Conservation (phyloP, 2,113 vertebrate species). For the Psilopogon haemacephalus region DNA sequence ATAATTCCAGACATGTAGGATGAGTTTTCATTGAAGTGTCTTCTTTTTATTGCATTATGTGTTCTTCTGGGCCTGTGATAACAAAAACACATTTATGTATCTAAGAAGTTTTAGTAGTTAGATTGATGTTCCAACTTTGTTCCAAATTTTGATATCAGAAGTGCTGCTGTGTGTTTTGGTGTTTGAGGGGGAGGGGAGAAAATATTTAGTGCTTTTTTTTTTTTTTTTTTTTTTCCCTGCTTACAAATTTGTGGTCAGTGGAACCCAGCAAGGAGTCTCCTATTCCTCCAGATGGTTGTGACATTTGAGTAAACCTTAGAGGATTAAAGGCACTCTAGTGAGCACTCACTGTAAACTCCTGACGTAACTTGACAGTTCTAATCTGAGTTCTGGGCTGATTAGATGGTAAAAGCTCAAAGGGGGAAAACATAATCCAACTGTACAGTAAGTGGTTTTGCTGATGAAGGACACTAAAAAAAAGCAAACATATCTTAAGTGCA, state of each 20-base stretch:
- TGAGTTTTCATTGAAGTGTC: neutral
- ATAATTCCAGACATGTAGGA: neutral
- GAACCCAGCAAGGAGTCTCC: slow-evolving; percentile 71
- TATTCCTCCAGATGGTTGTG: slow-evolving; percentile 79
- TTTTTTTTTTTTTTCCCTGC: slow-evolving; percentile 31
- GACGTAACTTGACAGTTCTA: slow-evolving; percentile 78
- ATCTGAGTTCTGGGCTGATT: slow-evolving; percentile 71
- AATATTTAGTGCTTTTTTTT: slow-evolving; percentile 66
- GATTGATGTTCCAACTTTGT: neutral
- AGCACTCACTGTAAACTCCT: slow-evolving; percentile 72
- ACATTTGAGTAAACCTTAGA: slow-evolving; percentile 80
- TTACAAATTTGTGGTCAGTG: slow-evolving; percentile 73
- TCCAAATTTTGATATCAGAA: neutral
- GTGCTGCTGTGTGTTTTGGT: neutral
- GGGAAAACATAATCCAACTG: neutral
- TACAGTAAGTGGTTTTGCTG: neutral
- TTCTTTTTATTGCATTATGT: neutral
- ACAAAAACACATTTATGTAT: neutral
- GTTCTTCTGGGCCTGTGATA: neutral
- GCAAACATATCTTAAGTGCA: neutral
- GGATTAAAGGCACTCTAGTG: slow-evolving; percentile 79
- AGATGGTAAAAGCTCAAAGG: slow-evolving; percentile 38
- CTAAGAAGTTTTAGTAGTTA: neutral
- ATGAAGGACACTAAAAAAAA: slow-evolving; percentile 2
- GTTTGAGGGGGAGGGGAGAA: neutral